Percentiles rank a stretch among this genome's conserved stretches.
These are phyloP conservation scores for Ictalurus furcatus DNA, from an alignment of 2,113 vertebrate genomes.

Conservation along the genomic window DNA sequence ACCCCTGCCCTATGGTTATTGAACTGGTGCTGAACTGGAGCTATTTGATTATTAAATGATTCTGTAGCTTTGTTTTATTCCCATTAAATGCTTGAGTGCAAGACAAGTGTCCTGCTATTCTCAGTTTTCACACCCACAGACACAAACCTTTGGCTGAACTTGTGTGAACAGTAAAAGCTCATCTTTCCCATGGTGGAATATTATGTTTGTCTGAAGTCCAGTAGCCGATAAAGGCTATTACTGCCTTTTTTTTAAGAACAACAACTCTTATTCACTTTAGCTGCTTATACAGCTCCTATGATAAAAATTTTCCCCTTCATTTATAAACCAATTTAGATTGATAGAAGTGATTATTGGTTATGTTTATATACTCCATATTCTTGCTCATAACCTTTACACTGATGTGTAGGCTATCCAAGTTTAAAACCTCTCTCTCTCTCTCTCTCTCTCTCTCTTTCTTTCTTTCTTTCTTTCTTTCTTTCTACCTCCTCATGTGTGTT, in stretches of 20 bases:
- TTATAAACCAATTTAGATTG: neutral
- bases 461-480: neutral
- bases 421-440: neutral
- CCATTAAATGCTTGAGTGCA: neutral
- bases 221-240: constrained; percentile 9
- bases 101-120: neutral
- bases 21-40: neutral
- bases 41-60: neutral
- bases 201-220: constrained; percentile 28
- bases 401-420: neutral
- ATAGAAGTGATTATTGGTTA: neutral
- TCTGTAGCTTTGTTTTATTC: neutral
- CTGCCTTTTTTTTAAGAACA: neutral
- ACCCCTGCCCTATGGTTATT: neutral
- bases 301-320: neutral
- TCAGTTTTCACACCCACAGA: constrained; percentile 13
- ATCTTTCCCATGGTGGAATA: constrained; percentile 41
- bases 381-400: neutral
- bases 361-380: neutral
- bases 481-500: neutral
- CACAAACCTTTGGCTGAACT: constrained; percentile 47
- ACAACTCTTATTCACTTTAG: neutral
- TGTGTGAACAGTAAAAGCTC: constrained; percentile 29
- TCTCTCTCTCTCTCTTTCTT: too few relatives aligned
- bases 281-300: neutral